phyloP scores from a whole-genome alignment of 1,140 invertebrate species.

The Saxidomus purpurata region DNA sequence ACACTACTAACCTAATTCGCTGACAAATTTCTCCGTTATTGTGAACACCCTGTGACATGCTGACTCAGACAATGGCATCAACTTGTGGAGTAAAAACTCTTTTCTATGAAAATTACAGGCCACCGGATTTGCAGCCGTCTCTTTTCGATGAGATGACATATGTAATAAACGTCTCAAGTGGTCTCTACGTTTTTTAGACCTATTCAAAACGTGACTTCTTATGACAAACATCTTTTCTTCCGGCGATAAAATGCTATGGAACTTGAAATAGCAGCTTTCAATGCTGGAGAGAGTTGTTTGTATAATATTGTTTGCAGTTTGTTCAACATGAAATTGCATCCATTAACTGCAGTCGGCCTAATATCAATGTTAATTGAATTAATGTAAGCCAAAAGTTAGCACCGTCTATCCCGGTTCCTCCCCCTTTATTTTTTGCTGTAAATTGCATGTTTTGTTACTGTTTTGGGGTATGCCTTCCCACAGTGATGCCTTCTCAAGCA shows the following conservation, averaged over 20 bases:
- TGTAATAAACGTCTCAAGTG: constrained; percentile 30
- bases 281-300: not conserved
- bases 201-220: constrained; percentile 4
- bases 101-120: constrained; percentile 27
- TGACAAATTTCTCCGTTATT: constrained; percentile 11
- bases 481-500: not conserved
- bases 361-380: constrained; percentile 34
- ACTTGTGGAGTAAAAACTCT: not conserved
- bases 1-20: not conserved
- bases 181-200: not conserved
- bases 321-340: constrained; percentile 37
- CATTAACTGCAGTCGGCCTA: not conserved
- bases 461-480: not conserved
- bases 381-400: not conserved
- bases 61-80: not conserved
- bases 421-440: not conserved
- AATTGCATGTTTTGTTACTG: constrained; percentile 17
- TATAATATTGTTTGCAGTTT: constrained; percentile 4
- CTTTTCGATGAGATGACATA: constrained; percentile 26
- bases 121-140: constrained; percentile 39
- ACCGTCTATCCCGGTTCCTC: not conserved
- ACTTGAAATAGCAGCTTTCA: not conserved
- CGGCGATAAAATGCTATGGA: not conserved
- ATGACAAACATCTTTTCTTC: not conserved
- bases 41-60: not conserved